These are phyloP conservation scores for Oasisia sp. DNA, from an alignment of 2,888 invertebrate genomes.

Conservation along the genomic window DNA sequence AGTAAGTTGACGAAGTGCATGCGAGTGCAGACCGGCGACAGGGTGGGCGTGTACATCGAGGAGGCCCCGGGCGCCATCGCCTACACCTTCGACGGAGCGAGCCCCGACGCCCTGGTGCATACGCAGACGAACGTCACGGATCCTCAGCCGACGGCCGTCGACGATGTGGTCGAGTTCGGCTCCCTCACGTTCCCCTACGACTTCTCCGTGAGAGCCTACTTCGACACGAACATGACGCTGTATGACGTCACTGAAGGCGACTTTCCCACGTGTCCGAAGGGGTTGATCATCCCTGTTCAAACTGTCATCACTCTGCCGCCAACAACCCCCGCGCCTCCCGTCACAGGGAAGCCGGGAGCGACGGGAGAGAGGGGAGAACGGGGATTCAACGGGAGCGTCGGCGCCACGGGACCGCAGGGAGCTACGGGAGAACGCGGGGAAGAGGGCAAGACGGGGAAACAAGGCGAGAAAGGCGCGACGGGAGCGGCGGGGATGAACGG, in stretches of 20 bases:
- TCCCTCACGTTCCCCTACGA: background rate
- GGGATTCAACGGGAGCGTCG: background rate
- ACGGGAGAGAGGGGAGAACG: background rate
- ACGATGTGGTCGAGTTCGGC: background rate
- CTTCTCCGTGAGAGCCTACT: background rate
- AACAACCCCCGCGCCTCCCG: background rate
- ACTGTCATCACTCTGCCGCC: background rate
- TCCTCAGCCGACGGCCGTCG: background rate
- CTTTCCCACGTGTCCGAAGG: background rate
- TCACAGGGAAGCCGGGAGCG: background rate
- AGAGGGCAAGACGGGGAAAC: background rate
- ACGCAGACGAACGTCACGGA: no score
- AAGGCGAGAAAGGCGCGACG: background rate
- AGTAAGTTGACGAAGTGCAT: background rate
- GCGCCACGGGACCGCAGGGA: background rate
- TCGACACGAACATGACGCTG: background rate
- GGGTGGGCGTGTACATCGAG: background rate
- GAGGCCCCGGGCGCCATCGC: background rate
- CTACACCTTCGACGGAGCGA: no score
- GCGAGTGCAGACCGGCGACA: background rate
- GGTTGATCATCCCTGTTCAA: background rate
- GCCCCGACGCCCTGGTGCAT: no score
- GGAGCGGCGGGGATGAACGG: background rate
- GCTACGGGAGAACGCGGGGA: background rate
- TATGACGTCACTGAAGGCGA: background rate